phyloP scores from a whole-genome alignment of 2,113 vertebrate genomes.

The Scartelaos histophorus region DNA sequence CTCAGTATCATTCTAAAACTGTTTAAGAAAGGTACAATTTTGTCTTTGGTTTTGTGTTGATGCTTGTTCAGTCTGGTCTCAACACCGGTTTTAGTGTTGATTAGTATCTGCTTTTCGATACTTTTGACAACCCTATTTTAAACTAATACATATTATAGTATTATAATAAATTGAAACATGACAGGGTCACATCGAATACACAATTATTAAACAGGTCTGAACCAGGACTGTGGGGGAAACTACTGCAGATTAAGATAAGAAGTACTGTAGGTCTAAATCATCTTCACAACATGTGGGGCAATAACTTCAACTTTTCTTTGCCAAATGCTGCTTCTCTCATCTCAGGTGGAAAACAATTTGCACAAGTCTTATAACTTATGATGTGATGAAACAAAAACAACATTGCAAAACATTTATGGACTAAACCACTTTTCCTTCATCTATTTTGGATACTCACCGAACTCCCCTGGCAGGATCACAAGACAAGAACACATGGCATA shows the following conservation, averaged over 20 bases:
- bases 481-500: constrained; percentile 50
- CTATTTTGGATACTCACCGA: constrained; percentile 36
- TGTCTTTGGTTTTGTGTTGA: no score
- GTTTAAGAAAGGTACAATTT: no score
- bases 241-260: neutral
- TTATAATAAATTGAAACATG: neutral
- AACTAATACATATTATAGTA: neutral
- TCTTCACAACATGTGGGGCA: neutral
- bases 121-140: no score
- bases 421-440: constrained; percentile 22
- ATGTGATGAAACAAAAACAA: constrained; percentile 49
- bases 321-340: constrained; percentile 47
- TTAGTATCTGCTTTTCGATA: no score
- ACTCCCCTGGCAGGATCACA: constrained; percentile 55
- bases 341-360: constrained; percentile 67
- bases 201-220: neutral
- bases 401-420: constrained; percentile 19
- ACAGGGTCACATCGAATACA: neutral
- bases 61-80: no score
- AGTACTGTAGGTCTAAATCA: neutral
- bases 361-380: constrained; percentile 51
- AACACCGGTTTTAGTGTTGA: no score
- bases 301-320: constrained; percentile 25
- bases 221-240: neutral
- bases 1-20: no score